phyloP scores from a whole-genome alignment of 1,140 invertebrate species.

The Artemia franciscana region DNA sequence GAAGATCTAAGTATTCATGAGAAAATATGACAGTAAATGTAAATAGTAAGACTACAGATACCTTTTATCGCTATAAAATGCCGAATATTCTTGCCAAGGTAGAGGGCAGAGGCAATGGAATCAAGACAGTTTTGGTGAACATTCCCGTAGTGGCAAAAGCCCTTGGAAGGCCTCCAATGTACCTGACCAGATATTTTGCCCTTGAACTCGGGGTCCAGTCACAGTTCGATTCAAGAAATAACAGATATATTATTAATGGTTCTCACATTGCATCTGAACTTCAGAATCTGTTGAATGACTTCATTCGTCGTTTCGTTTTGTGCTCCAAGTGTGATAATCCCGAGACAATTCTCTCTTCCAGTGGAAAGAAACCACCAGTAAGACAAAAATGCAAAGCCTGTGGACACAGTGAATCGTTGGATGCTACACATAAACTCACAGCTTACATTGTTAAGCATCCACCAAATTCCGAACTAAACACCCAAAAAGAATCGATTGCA shows the following conservation, averaged over 20 bases:
- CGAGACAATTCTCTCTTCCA: conserved; percentile 73
- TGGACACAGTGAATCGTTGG: conserved; percentile 69
- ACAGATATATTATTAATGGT: conserved; percentile 97
- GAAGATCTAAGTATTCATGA: too few species aligned
- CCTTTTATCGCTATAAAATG: too few species aligned
- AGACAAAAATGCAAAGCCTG: conserved; percentile 92
- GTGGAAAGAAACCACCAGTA: conserved; percentile 64
- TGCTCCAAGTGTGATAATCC: conserved; percentile 97
- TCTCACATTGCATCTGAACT: conserved; percentile 89
- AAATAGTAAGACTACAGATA: too few species aligned
- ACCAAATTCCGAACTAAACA: conserved; percentile 49
- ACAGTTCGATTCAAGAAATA: conserved; percentile 94
- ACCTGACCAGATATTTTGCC: too few species aligned
- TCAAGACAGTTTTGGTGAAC: too few species aligned
- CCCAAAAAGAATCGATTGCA: conserved; percentile 53
- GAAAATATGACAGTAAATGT: too few species aligned
- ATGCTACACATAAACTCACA: conserved; percentile 87
- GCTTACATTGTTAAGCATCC: conserved; percentile 98
- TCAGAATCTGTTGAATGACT: conserved; percentile 85
- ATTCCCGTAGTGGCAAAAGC: too few species aligned
- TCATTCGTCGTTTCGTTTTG: conserved; percentile 88
- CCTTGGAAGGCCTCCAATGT: too few species aligned
- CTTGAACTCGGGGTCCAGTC: conserved; percentile 98
- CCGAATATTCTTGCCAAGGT: too few species aligned
- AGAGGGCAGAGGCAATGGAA: too few species aligned